Evolutionary conservation across 2,888 invertebrate species (phyloP), one percentile per base, ranked within the genome.

Genomic region (Steromphala cineraria): DNA sequence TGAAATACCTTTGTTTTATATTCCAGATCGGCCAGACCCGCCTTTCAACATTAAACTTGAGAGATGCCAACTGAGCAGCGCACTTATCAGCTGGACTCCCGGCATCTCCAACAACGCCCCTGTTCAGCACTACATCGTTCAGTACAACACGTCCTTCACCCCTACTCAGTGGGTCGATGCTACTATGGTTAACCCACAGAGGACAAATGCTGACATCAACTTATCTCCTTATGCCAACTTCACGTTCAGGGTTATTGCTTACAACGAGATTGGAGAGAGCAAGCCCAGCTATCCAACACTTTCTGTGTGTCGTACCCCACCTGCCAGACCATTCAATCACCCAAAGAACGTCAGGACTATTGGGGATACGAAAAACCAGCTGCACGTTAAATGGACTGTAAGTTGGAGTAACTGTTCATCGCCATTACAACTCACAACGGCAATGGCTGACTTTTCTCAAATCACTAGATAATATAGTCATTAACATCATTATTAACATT

Each of bases 91-190:
- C 85, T 99, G 99, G 99, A 95, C 95, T 85, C 96, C 98, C 0
- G 96, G 96, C 95, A 98, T 98, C 80, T 98, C 98, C 94, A 98
- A 99, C 94, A 96, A 98, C 87, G 97, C 99, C 0, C 97, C 98
- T 13, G 97, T 99, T 91, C 95, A 98, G 77, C 96, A 96, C 88
- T 99, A 96, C 93, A 96, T 96, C 81, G 96, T 99, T 81, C 97
- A 99, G 93, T 97, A 96, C 94, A 99, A 98, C 93, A 99, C 99
- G 0, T 96, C 96, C 77, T 98, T 98, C 93, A 97, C 97, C 19
- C 98, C 98, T 0, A 97, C 98, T 93, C 95, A 96, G 0, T 99
- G 99, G 99, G 96, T 96, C 92, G 96, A 96, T 55, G 96, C 95
- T 86, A 96, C 96, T 88, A 95, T 79, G 53, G 87, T 89, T 0